Evolutionary conservation across 2,113 vertebrate species (phyloP).

Genomic region (Synodontis membranacea): DNA sequence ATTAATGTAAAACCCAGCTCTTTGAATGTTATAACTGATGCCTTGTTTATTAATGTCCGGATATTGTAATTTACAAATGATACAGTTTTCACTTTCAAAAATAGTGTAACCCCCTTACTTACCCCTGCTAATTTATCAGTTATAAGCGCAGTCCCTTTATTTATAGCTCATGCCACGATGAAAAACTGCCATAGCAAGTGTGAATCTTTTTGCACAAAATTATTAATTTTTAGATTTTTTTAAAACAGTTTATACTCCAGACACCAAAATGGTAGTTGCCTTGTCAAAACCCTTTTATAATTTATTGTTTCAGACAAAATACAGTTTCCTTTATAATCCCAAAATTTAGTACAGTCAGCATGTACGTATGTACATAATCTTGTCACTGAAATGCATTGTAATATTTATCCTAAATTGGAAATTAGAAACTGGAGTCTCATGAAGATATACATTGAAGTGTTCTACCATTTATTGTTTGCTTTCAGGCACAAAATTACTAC

Average conservation of each 20-base stretch:
- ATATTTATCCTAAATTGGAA: neutral
- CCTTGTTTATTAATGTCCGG: slow-evolving; percentile 33
- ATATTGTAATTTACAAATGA: slow-evolving; percentile 17
- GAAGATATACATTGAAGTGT: neutral
- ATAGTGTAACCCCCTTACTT: neutral
- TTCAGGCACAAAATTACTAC: neutral
- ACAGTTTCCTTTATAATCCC: neutral
- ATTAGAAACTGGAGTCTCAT: neutral
- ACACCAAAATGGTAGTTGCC: neutral
- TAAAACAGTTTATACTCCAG: slow-evolving; percentile 7
- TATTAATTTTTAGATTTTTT: neutral
- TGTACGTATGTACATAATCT: neutral
- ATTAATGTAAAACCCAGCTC: slow-evolving; percentile 19
- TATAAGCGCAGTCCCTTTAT: slow-evolving; percentile 21
- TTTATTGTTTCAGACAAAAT: slow-evolving; percentile 7
- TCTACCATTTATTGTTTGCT: neutral
- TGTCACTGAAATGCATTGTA: neutral
- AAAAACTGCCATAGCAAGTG: neutral
- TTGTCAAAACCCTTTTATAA: neutral
- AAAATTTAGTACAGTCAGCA: neutral
- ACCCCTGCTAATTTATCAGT: slow-evolving; percentile 3
- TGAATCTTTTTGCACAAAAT: neutral
- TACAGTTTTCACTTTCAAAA: slow-evolving; percentile 2
- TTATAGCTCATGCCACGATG: slow-evolving; percentile 7
- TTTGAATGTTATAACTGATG: slow-evolving; percentile 43